Percentiles rank a stretch among this genome's conserved stretches.
Evolutionary conservation across 92 coral and sea anemone species (phyloP).

Genomic region (Ricordea florida): DNA sequence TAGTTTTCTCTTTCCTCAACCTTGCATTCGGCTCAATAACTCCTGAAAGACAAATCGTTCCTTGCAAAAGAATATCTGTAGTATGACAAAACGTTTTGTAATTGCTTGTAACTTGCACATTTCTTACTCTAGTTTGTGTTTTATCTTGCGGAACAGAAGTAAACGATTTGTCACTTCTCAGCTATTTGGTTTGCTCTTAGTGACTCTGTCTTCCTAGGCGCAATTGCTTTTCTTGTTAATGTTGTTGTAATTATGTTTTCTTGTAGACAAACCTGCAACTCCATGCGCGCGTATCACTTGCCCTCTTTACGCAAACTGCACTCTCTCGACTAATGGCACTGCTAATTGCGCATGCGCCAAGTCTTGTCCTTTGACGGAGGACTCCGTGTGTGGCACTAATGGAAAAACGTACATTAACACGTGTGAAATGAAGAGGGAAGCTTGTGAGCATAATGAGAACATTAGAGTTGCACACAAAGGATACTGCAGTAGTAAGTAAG

Average conservation of each 20-base stretch:
- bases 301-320: constrained; percentile 66
- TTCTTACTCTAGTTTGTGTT: too few relatives aligned
- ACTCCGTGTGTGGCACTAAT: constrained; percentile 76
- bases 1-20: too few relatives aligned
- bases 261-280: constrained; percentile 2
- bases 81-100: too few relatives aligned
- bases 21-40: too few relatives aligned
- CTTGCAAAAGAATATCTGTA: too few relatives aligned
- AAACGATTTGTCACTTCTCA: too few relatives aligned
- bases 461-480: constrained; percentile 50
- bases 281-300: constrained; percentile 66
- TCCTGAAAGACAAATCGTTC: too few relatives aligned
- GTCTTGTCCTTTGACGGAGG: constrained; percentile 58
- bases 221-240: too few relatives aligned
- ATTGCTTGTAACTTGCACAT: too few relatives aligned
- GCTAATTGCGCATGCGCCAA: constrained; percentile 76
- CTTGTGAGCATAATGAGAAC: constrained; percentile 58
- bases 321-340: constrained; percentile 48
- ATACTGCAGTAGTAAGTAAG: constrained; percentile 60
- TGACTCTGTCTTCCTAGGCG: too few relatives aligned
- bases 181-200: too few relatives aligned
- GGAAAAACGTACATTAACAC: constrained; percentile 65
- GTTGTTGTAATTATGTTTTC: neutral
- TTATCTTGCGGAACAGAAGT: too few relatives aligned
- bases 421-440: constrained; percentile 70